phyloP scores from a whole-genome alignment of 2,797 vertebrate species.

The Brachyrhaphis roseni region DNA sequence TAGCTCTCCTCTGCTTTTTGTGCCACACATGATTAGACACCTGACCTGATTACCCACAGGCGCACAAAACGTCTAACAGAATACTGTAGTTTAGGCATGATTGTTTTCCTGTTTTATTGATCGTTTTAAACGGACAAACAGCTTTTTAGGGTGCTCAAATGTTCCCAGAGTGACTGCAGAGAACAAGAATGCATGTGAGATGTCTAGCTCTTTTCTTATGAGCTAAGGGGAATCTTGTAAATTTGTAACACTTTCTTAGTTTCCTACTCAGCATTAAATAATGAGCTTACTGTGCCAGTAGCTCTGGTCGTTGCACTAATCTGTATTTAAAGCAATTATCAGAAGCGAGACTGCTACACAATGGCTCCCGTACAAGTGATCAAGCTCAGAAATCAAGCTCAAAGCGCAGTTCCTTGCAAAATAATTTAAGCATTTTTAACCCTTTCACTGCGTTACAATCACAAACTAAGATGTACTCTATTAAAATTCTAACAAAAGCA shows the following conservation, averaged over 20 bases:
- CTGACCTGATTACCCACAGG: constrained; percentile 65
- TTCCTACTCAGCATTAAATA: constrained; percentile 48
- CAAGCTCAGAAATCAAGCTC: constrained; percentile 48
- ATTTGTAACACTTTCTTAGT: constrained; percentile 48
- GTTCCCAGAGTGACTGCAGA: constrained; percentile 14
- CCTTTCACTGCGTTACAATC: neutral
- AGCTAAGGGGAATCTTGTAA: constrained; percentile 32
- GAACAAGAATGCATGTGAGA: constrained; percentile 14
- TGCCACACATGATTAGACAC: constrained; percentile 61
- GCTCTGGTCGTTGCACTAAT: constrained; percentile 46
- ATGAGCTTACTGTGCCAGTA: constrained; percentile 35
- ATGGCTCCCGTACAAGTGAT: constrained; percentile 55
- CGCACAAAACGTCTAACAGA: constrained; percentile 27
- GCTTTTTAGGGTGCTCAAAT: neutral
- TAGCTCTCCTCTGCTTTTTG: constrained; percentile 28
- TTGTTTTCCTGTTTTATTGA: constrained; percentile 13
- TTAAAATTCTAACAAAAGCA: neutral
- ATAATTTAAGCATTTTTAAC: neutral
- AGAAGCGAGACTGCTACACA: constrained; percentile 53
- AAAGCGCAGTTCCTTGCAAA: constrained; percentile 22
- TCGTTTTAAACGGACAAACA: constrained; percentile 17
- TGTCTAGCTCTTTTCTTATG: constrained; percentile 30
- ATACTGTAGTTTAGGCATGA: constrained; percentile 1
- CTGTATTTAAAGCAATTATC: constrained; percentile 70
- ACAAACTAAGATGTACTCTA: neutral